phyloP scores from a whole-genome alignment of 2,797 vertebrate genomes.

The Paramormyrops hopkinsi region DNA sequence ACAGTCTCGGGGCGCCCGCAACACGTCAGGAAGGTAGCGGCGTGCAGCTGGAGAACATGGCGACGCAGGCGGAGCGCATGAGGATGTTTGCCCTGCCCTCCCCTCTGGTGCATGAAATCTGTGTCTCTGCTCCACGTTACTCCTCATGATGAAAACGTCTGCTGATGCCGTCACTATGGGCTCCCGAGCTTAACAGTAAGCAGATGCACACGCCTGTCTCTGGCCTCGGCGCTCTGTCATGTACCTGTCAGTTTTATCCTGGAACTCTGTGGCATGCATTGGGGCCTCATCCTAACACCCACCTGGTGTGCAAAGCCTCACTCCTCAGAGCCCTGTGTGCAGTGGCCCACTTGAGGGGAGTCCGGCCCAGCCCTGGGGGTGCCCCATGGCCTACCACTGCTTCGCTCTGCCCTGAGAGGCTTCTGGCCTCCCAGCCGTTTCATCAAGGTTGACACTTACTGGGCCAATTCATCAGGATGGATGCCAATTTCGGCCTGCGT shows the following conservation, averaged over 20 bases:
- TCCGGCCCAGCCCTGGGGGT: neutral
- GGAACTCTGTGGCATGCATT: neutral
- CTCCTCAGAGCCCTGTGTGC: neutral
- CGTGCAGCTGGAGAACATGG: neutral
- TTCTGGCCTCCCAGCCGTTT: neutral
- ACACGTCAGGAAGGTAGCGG: neutral
- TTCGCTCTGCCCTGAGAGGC: neutral
- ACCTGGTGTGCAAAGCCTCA: too few relatives aligned
- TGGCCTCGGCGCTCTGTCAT: neutral
- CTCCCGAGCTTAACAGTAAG: neutral
- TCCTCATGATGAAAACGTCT: neutral
- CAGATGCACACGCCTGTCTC: neutral
- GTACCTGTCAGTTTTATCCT: neutral
- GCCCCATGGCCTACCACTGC: neutral
- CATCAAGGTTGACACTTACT: neutral
- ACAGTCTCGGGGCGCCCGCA: neutral
- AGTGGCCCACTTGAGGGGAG: neutral
- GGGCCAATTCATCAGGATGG: neutral
- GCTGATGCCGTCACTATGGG: neutral
- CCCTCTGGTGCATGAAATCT: neutral
- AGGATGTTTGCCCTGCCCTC: neutral
- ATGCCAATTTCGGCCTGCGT: neutral
- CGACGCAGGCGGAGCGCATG: neutral
- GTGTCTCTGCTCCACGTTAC: neutral
- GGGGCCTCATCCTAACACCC: neutral